Base-by-base conservation (phyloP, 1,140 invertebrate genomes). In the Tetraneura akinire region DNA sequence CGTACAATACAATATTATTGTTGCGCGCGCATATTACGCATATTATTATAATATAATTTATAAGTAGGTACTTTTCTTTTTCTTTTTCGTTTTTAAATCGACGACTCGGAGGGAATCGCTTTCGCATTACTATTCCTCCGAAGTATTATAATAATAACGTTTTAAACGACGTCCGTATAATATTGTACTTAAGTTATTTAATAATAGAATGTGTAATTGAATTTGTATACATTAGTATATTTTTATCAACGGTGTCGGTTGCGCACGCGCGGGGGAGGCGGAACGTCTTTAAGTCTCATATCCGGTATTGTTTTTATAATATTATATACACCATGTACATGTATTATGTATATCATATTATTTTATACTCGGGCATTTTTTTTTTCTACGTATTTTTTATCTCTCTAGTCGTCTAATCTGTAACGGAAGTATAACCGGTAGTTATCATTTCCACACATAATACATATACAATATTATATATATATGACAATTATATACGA, bases 391-490 rank as follows among this genome's bases (percentile, higher is more conserved):
- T n/a, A n/a, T n/a, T 32, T 49, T 42, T 55, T 37, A 32, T 55
- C 37, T 32, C 9, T 2, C 53, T 26, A 37, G 74, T 62, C 55
- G 55, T 37, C 37, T 78, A 62, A 78, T 78, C 74, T 45, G 55
- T 78, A 78, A 78, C 74, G 74, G 74, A 78, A 78, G 49, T 37
- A 60, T 8, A 78, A 78, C 74, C 74, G 74, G 74, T 78, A 78
- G 74, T 78, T 62, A 62, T 78, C 74, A 45, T 37, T 14, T 9
- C 49, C 18, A 13, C 13, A 29, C 49, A 49, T 37, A 49, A 70
- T 14, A 53, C n/a, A 18, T 66, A 26, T 14, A 21, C 49, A 18
- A 60, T 18, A 14, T 26, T 60, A 23, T 26, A 8, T 60, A 11
- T 29, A 68, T 45, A 68, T 32, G 32, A 42, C 32, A 37, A 8